Evolutionary conservation across 2,797 vertebrate species (phyloP).

Genomic region (Scolopax bukidnonensis): DNA sequence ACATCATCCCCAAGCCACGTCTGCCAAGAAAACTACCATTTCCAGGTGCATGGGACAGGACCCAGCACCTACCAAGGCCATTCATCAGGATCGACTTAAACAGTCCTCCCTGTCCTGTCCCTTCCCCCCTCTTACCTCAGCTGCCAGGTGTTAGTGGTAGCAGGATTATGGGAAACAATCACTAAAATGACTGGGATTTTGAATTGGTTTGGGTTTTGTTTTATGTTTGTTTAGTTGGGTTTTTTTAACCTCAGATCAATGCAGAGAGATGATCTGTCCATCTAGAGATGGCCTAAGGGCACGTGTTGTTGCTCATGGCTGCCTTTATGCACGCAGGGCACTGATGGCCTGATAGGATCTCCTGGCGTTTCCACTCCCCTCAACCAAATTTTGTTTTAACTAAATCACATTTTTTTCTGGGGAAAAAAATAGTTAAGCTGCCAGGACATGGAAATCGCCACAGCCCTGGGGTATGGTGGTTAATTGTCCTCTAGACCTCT

Average conservation of each 20-base stretch:
- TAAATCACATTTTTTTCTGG: fast-evolving
- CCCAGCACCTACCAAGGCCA: background rate
- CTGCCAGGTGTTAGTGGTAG: background rate
- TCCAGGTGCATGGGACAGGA: background rate
- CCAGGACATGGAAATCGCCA: background rate
- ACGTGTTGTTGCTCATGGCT: fast-evolving
- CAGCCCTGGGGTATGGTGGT: background rate
- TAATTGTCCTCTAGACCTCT: background rate
- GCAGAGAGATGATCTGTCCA: background rate
- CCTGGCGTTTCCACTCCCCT: background rate
- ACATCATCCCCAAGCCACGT: background rate
- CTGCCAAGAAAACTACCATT: fast-evolving
- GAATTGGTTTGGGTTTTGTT: fast-evolving
- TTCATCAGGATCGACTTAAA: background rate
- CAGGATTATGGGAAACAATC: background rate
- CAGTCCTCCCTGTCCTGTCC: too few species aligned
- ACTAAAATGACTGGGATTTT: fast-evolving
- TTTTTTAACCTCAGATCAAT: background rate
- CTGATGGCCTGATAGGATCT: background rate
- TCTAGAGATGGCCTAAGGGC: background rate
- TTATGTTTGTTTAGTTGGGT: too few species aligned
- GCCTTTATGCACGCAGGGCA: background rate
- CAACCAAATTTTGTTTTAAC: background rate
- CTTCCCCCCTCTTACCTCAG: background rate
- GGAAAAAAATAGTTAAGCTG: background rate